Conservation (phyloP, 2,113 vertebrate species). For the Gobiocypris rarus region DNA sequence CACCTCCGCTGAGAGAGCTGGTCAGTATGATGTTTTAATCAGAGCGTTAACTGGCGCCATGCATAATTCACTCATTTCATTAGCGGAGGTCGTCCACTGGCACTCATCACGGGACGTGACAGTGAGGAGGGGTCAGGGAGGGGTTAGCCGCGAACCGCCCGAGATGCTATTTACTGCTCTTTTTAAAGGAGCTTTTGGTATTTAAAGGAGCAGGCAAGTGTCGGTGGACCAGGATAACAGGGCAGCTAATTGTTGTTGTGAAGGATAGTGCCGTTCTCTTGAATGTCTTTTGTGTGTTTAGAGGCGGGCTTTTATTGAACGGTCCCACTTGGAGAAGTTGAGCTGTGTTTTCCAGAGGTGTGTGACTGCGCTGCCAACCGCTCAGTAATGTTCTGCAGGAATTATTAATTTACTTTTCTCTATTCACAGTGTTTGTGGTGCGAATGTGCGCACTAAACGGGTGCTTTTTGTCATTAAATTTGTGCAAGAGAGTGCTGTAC, state of each 20-base stretch:
- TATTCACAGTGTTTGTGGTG: neutral
- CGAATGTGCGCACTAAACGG: neutral
- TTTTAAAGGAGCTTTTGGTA: constrained; percentile 52
- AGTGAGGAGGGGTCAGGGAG: constrained; percentile 62
- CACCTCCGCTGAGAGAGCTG: constrained; percentile 83
- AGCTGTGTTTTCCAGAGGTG: constrained; percentile 35
- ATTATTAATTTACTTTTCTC: neutral
- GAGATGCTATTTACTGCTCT: constrained; percentile 56
- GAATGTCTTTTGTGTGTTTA: constrained; percentile 44
- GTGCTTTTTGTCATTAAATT: neutral
- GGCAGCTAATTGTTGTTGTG: constrained; percentile 39
- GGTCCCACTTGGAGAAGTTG: constrained; percentile 3
- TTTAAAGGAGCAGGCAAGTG: constrained; percentile 52
- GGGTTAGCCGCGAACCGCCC: constrained; percentile 47
- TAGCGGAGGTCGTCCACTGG: constrained; percentile 68
- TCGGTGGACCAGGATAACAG: constrained; percentile 40
- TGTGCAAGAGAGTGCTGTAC: neutral
- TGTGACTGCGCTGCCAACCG: constrained; percentile 5
- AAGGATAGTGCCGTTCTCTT: constrained; percentile 36
- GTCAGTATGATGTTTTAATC: constrained; percentile 97
- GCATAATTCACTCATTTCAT: constrained; percentile 80
- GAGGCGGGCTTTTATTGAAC: constrained; percentile 23
- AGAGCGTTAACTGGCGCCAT: constrained; percentile 90
- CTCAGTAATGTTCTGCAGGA: neutral
- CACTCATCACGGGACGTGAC: constrained; percentile 70